Conservation (phyloP, 2,113 vertebrate genomes). For the Myotis yumanensis region DNA sequence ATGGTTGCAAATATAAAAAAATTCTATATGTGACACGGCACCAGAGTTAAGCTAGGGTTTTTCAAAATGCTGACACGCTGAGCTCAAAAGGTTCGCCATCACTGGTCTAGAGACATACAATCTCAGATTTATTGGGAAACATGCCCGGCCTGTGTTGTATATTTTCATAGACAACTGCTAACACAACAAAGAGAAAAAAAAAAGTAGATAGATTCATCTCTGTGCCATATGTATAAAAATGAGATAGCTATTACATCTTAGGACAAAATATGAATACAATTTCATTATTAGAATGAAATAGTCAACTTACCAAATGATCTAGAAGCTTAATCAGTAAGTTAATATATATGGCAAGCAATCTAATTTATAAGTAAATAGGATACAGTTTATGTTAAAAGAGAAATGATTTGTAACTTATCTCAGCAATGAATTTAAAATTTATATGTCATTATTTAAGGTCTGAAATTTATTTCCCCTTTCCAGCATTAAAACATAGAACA, state of each 20-base stretch:
- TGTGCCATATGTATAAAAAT: not conserved
- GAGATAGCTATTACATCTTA: not conserved
- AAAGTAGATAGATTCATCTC: not conserved
- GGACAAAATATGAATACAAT: conserved; percentile 44
- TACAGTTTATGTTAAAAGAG: conserved; percentile 15
- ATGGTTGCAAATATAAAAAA: too few species aligned
- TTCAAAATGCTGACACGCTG: too few species aligned
- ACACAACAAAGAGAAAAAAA: not conserved
- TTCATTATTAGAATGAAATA: conserved; percentile 66
- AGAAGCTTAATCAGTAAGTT: conserved; percentile 52
- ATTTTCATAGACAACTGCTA: not conserved
- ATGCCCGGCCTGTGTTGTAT: not conserved
- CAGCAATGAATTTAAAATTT: conserved; percentile 52
- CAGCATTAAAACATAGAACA: conserved; percentile 47
- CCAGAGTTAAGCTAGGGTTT: too few species aligned
- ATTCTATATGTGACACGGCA: too few species aligned
- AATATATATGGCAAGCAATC: conserved; percentile 31
- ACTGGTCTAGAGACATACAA: not conserved
- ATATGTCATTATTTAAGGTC: conserved; percentile 52
- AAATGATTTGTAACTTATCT: conserved; percentile 29
- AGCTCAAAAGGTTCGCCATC: too few species aligned
- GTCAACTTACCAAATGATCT: conserved; percentile 1
- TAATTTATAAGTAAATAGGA: conserved; percentile 38
- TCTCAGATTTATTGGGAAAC: not conserved
- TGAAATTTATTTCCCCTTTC: conserved; percentile 57